These are phyloP conservation scores for Philopedon plagiatum DNA, from an alignment of 2,888 invertebrate species.

Conservation along the genomic window DNA sequence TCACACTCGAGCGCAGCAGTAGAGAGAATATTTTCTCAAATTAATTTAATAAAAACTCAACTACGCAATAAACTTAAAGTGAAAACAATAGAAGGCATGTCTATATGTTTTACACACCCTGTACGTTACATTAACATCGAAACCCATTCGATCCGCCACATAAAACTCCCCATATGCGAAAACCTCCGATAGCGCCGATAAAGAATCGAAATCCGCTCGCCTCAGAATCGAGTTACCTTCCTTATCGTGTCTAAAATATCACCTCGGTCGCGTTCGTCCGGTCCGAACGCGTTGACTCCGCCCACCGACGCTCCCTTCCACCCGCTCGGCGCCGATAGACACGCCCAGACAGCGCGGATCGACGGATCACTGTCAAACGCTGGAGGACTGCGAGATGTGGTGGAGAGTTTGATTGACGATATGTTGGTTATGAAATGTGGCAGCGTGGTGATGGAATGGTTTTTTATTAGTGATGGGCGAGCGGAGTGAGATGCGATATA, in stretches of 20 bases:
- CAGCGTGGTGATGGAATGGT: conserved; percentile 20
- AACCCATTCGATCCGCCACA: background rate
- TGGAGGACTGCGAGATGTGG: conserved; percentile 13
- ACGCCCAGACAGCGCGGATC: background rate
- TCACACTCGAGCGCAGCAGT: too few relatives aligned
- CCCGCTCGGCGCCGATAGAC: background rate
- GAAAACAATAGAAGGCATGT: too few relatives aligned
- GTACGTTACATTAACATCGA: background rate
- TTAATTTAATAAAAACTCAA: too few relatives aligned
- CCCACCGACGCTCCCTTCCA: conserved; percentile 13
- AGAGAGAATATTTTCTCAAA: too few relatives aligned
- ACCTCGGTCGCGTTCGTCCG: conserved; percentile 46
- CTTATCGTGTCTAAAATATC: conserved; percentile 41
- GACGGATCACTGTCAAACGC: conserved; percentile 9
- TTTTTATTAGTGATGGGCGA: conserved; percentile 6
- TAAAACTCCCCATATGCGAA: conserved; percentile 16
- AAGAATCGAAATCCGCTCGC: conserved; percentile 24
- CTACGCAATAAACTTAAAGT: too few relatives aligned
- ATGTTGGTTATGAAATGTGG: conserved; percentile 34
- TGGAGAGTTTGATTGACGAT: conserved; percentile 25
- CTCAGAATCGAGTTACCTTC: conserved; percentile 35
- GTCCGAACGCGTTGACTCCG: conserved; percentile 37
- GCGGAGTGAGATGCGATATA: background rate
- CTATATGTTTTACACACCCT: background rate
- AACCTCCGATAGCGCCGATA: conserved; percentile 26